These are phyloP conservation scores for Lordiphosa clarofinis DNA, from an alignment of 1,140 invertebrate species.

Conservation along the genomic window DNA sequence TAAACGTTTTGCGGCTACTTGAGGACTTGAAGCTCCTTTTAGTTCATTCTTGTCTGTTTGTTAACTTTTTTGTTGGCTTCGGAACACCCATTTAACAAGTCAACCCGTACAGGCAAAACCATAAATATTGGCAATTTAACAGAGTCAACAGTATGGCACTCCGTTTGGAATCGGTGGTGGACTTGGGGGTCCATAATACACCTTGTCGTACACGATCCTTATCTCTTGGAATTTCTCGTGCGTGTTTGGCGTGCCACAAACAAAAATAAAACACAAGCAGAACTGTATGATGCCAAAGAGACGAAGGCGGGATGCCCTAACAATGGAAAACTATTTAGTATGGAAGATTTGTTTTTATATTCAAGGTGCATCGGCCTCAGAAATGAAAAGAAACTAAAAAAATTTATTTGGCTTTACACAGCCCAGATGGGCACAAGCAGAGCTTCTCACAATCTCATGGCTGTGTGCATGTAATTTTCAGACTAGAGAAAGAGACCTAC, in stretches of 20 bases:
- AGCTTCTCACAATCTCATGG: too few species aligned
- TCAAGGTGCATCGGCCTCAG: too few species aligned
- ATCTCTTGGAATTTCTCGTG: conserved; percentile 77
- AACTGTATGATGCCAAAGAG: background rate
- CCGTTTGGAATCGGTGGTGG: conserved; percentile 18
- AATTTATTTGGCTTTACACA: too few species aligned
- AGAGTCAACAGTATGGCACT: conserved; percentile 78
- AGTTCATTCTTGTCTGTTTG: background rate
- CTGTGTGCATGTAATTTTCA: too few species aligned
- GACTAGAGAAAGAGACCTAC: too few species aligned
- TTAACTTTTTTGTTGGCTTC: conserved; percentile 13
- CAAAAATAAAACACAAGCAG: conserved; percentile 49
- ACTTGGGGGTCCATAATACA: conserved; percentile 72
- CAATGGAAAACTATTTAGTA: too few species aligned
- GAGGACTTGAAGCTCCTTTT: conserved; percentile 7
- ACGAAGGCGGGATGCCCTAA: too few species aligned
- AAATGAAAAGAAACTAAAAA: too few species aligned
- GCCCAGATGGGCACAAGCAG: too few species aligned
- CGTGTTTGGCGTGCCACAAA: conserved; percentile 70
- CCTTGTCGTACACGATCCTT: conserved; percentile 79
- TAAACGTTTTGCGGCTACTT: conserved; percentile 72
- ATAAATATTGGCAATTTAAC: conserved; percentile 79
- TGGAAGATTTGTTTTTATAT: too few species aligned
- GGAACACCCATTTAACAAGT: conserved; percentile 78
- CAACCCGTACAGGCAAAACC: conserved; percentile 60